A percentile compares a stretch with the other conserved stretches of the same genome.
These are phyloP conservation scores for Mesorhabditis belari DNA, from an alignment of 2,888 invertebrate species.

Conservation along the genomic window DNA sequence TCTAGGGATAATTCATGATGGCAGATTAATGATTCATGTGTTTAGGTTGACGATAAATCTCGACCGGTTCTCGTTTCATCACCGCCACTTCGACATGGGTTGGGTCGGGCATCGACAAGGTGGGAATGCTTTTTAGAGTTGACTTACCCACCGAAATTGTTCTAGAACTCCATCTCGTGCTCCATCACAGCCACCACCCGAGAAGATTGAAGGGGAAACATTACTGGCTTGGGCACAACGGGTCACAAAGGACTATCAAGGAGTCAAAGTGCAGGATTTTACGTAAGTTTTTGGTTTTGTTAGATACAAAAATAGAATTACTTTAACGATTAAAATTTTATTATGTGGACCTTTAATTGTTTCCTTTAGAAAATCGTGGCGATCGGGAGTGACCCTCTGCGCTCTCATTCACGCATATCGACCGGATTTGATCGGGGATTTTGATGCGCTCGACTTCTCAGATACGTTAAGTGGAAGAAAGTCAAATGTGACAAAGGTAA, in stretches of 20 bases:
- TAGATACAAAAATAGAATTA: background rate
- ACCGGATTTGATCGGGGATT: slow-evolving; percentile 35
- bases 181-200: slow-evolving; percentile 13
- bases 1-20: too few relatives aligned
- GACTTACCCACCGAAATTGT: background rate
- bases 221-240: slow-evolving; percentile 40
- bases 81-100: background rate
- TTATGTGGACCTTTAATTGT: background rate
- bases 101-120: background rate
- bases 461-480: slow-evolving; percentile 29
- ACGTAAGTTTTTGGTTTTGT: slow-evolving; percentile 17
- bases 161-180: slow-evolving; percentile 21
- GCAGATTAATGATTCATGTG: background rate
- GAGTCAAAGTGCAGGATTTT: slow-evolving; percentile 37
- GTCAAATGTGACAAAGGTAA: slow-evolving; percentile 26
- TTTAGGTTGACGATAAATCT: background rate
- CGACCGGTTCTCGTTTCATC: background rate
- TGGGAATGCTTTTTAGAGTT: background rate
- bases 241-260: slow-evolving; percentile 32
- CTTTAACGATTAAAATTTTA: background rate
- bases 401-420: slow-evolving; percentile 46
- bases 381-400: slow-evolving; percentile 45
- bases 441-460: slow-evolving; percentile 31
- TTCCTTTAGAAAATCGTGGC: slow-evolving; percentile 42
- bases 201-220: slow-evolving; percentile 25